These are phyloP conservation scores for chimpanzee (Pan troglodytes) DNA, from an alignment of 2,113 vertebrate genomes.

Conservation along the genomic window NHGRI_mPanTro3-v2.1_pri NC_086016.1:51516501-51517000, in stretches of 20 bases:
- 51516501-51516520: accelerated
- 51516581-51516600: too few species aligned
- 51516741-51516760: not conserved
- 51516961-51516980: not conserved
- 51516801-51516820: accelerated
- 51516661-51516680: not conserved
- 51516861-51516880: accelerated
- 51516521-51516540: accelerated
- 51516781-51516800: not conserved
- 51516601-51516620: accelerated
- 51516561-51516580: accelerated
- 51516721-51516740: not conserved
- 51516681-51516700: too few species aligned
- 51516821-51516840: not conserved
- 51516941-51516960: too few species aligned
- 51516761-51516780: too few species aligned
- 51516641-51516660: not conserved
- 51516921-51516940: accelerated
- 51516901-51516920: not conserved
- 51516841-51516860: accelerated
- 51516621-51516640: not conserved
- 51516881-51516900: too few species aligned
- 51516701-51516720: accelerated
- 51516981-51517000: not conserved
- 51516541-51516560: accelerated